Base-by-base conservation (phyloP, 2,113 vertebrate species). In the Trachemys scripta region DNA sequence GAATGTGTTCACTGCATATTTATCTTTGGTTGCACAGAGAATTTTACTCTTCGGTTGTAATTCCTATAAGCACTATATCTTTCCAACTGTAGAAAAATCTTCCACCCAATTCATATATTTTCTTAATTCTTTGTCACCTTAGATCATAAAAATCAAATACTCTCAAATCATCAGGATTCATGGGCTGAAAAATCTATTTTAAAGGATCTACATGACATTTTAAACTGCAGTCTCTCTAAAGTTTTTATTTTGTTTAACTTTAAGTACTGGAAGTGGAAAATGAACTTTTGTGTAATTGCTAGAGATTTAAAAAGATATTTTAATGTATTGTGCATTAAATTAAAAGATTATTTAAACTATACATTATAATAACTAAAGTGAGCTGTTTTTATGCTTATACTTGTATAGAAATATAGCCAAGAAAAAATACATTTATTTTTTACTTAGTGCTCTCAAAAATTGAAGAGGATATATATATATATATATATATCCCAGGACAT, bases 321-420 rank as follows among this genome's bases (percentile, higher is more conserved):
- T 57, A 50, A 87, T 75, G 65, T n/a, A 4, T 83, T 88, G 5
- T 78, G 38, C 31, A 42, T 47, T 89, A 49, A 94, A 62, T 49
- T 80, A 82, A 29, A 82, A 49, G 90, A 72, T 92, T 88, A n/a
- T 45, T 89, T 78, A 84, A 5, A 94, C 62, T 47, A 17, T 95
- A 51, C 31, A 59, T 51, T 69, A 88, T 80, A 90, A 84, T 93
- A 91, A 27, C 38, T 56, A 72, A 90, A 78, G 10, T 59, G 6
- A 94, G 84, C 90, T 88, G 91, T 38, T 82, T 82, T 84, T 29
- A 50, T 96, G 81, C 42, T 96, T 94, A 42, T 86, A 87, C 54
- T 90, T 95, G 5, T 0, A 57, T 80, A 96, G 90, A 83, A 97
- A 90, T 19, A 84, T 47, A 92, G 72, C 90, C 75, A 96, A 94